Evolutionary conservation across 2,113 vertebrate genomes (phyloP), one percentile per base, ranked within the genome.

Genomic region (Ciconia maguari): DNA sequence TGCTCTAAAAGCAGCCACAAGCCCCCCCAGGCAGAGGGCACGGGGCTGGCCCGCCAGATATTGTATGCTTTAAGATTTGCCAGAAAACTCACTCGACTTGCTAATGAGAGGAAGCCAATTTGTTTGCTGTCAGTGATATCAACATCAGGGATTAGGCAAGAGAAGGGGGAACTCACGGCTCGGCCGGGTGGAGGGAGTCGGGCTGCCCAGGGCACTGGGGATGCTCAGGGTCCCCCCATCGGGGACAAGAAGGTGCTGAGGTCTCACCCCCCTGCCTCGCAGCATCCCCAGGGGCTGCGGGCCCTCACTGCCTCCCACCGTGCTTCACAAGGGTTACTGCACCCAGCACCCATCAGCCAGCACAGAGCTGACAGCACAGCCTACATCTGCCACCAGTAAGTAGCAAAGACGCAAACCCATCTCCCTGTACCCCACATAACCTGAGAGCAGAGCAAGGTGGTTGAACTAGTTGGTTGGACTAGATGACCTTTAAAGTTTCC

Each of bases 141-240:
- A 72, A 27, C 90, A 76, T 27, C 52, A 4, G 52, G 69, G 60
- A 84, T 82, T 34, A 84, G 21, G 61, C 18, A 75, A 76, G 77
- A n/a, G 34, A 87, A 89, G 27, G 29, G 55, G 52, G 64, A 76
- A 24, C 71, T 20, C 60, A 4, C 1, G 1, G 77, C 65, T 61
- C 4, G 0, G 77, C 19, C 0, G 3, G 42, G 26, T 0, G 0
- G 58, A 71, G 20, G 66, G 36, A 80, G n/a, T 2, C 0, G 0
- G 57, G 13, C 62, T 44, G 75, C 68, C 41, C 61, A 12, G 8
- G 13, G 15, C 0, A 0, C 38, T 26, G 27, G 30, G 71, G 49
- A 55, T 42, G 38, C 58, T 24, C 38, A 10, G 42, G n/a, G 29
- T 41, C 51, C 52, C 42, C 44, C 34, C 19, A 52, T 7, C 1